Evolutionary conservation across 2,113 vertebrate species (phyloP).

Genomic region (Neofelis nebulosa): DNA sequence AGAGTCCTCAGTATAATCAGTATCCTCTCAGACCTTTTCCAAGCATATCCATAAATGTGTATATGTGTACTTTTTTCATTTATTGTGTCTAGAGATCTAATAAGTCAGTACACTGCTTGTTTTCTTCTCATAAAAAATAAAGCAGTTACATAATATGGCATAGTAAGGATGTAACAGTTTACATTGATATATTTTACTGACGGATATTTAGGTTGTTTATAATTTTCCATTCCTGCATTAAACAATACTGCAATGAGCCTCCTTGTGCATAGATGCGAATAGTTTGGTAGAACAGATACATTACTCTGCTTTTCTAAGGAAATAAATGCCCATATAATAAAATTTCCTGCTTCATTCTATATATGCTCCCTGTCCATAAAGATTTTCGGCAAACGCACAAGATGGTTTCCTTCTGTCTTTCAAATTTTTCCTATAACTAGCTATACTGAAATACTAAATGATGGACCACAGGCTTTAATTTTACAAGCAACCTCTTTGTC

Average conservation of each 20-base stretch:
- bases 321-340: conserved; percentile 51
- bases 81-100: neutral
- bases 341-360: neutral
- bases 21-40: neutral
- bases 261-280: neutral
- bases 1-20: neutral
- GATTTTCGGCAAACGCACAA: conserved; percentile 22
- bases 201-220: neutral
- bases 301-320: conserved; percentile 27
- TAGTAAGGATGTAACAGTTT: neutral
- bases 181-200: neutral
- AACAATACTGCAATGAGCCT: neutral
- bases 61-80: neutral
- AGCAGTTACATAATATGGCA: neutral
- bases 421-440: conserved; percentile 54
- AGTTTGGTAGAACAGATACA: neutral
- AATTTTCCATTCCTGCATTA: neutral
- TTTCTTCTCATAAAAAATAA: neutral
- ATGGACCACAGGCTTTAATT: neutral
- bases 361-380: conserved; percentile 35
- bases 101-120: neutral
- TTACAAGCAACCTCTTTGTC: neutral
- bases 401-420: conserved; percentile 26
- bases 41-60: neutral
- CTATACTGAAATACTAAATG: conserved; percentile 45